Base-by-base conservation (phyloP, 1,140 invertebrate genomes). In the Panagrolaimus sp. region DNA sequence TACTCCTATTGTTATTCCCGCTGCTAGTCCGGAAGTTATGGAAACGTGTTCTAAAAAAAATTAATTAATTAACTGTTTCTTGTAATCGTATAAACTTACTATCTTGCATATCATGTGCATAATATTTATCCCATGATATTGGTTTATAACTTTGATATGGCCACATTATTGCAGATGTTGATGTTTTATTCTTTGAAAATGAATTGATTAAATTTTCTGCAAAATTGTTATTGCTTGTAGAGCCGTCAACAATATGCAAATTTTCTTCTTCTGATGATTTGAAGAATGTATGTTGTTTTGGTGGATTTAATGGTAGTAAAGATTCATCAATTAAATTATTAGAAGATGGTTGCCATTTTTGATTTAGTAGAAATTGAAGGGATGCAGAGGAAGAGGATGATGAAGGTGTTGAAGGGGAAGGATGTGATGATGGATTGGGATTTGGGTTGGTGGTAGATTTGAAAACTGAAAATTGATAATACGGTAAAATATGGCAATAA, bases 61-160 rank as follows among this genome's bases (percentile, higher is more conserved):
- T 13, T 11, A 53, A 16, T 16, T 61, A n/a, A n/a, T n/a, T n/a
- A 5, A 42, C 38, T n/a, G 53, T 66, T 70, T 38, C 31, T 38
- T 38, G 7, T 16, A 9, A 11, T 42, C 11, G 3, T 4, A 23
- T 43, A 20, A 27, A 69, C 76, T 72, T 44, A 77, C 76, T 77
- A 20, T 78, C 75, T 47, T 79, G 62, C 14, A 70, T 57, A 23
- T 77, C 68, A 43, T 71, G 70, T n/a, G 70, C 67, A 61, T 80
- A 80, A 69, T 80, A 82, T 43, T 78, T 78, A 42, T 82, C 78
- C 78, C 78, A 80, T 9, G 77, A 72, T 48, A 82, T 73, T 23
- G 80, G 78, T 63, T 73, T 76, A 67, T 77, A 81, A 62, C 66
- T 72, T 13, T 77, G 78, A 66, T 78, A 74, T 27, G 78, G 74